Base-by-base conservation (phyloP, 2,888 invertebrate genomes). In the Zaprionus obscuricornis region DNA sequence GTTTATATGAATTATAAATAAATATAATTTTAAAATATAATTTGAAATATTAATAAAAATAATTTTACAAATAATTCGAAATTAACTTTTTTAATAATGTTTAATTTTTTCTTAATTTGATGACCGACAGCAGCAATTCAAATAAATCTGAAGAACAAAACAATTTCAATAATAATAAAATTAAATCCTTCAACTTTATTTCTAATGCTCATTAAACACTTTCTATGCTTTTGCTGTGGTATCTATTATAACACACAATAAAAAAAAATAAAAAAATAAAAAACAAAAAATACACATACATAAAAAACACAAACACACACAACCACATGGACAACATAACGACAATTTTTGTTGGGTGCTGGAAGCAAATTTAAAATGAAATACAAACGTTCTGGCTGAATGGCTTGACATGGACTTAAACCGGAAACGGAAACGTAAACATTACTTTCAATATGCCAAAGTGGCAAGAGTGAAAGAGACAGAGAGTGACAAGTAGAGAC, bases 321-420 rank as follows among this genome's bases (percentile, higher is more conserved):
- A n/a, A n/a, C n/a, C n/a, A n/a, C n/a, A n/a, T n/a, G n/a, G n/a
- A n/a, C n/a, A n/a, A n/a, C n/a, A 24, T 13, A 14, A 24, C 24
- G 26, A 39, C 6, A n/a, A 4, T 22, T 13, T 5, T 29, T 33
- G 13, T 33, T 13, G 14, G 29, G 42, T 37, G 67, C 67, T 69
- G 62, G 67, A 72, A 72, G 69, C 64, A 85, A 79, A 85, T 79
- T 85, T 79, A 79, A 79, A 79, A 79, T 79, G 85, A 79, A 79
- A 79, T 79, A 79, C 78, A 79, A 79, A 79, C 85, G 78, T 79
- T 79, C 82, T 82, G 85, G 78, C 78, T 82, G 78, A 79, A 79
- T 85, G 74, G 78, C 78, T 82, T 85, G 86, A 85, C 85, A 82
- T 85, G 84, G 84, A 85, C 86, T 83, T 83, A 81, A 82, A 79